Evolutionary conservation across 2,888 invertebrate genomes (phyloP), one percentile per base, ranked within the genome.

Genomic region (Agrilus cyanescens): DNA sequence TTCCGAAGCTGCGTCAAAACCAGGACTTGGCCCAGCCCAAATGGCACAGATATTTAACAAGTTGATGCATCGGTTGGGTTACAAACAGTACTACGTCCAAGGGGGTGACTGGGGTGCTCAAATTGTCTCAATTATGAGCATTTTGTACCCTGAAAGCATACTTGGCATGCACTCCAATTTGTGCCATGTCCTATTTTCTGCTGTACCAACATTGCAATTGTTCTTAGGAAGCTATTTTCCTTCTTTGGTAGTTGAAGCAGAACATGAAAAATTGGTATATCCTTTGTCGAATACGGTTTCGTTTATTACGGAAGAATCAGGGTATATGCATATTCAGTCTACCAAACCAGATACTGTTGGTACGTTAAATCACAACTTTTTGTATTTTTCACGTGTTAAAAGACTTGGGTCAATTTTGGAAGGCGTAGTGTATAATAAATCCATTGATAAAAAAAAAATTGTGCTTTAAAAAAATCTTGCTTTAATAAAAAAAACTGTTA

Each of bases 331-430:
- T 58, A 50, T 90, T 4, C 91, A 93, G 59, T 76, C 85, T 0
- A 88, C 90, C 0, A 91, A 89, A 61, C 91, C 93, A 12, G 91
- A 93, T 56, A 89, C 90, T 0, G 68, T 87, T 50, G 89, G 88
- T 83, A 58, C 63, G 67, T 49, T 46, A 30, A 13, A 6, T 14
- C 12, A 3, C 2, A 32, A 32, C 6, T 6, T 12, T 3, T 14
- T 32, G 4, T 13, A 30, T 30, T 30, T n/a, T n/a, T n/a, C n/a
- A n/a, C n/a, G n/a, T n/a, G n/a, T n/a, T n/a, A 7, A 20, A 3
- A 20, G 6, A 4, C 18, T 18, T 18, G 3, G 5, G 18, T 18
- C 18, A 18, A 18, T n/a, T n/a, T n/a, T n/a, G n/a, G n/a, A n/a
- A n/a, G n/a, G n/a, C n/a, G n/a, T n/a, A n/a, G n/a, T n/a, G n/a